A percentile compares a stretch with the other conserved stretches of the same genome.
Evolutionary conservation across 64 coral and sea anemone genomes (phyloP).

Genomic region (Stylophora pistillata): DNA sequence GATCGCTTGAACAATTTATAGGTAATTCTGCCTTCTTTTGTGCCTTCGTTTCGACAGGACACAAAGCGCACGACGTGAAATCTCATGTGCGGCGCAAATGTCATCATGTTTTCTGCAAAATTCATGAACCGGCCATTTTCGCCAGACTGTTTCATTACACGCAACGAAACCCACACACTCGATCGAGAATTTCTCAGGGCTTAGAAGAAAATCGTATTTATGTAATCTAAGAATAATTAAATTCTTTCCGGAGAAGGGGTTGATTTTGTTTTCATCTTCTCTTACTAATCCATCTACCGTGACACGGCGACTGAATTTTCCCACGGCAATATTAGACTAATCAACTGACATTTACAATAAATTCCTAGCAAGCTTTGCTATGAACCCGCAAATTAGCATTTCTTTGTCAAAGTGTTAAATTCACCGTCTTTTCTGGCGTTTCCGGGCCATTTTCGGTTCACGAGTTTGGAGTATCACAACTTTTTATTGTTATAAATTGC

Average conservation of each 20-base stretch:
- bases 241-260: not conserved
- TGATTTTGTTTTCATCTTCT: not conserved
- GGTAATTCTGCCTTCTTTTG: not conserved
- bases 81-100: not conserved
- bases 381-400: conserved; percentile 9
- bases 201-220: not conserved
- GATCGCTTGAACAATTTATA: not conserved
- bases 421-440: not conserved
- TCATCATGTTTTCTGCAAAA: not conserved
- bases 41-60: too few species aligned
- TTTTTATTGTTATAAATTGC: conserved; percentile 18
- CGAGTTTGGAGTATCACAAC: not conserved
- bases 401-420: not conserved
- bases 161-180: not conserved
- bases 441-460: conserved; percentile 15
- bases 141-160: not conserved
- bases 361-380: conserved; percentile 37
- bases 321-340: conserved; percentile 32
- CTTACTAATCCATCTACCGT: conserved; percentile 40
- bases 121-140: too few species aligned
- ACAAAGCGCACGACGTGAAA: not conserved
- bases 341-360: not conserved
- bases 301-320: conserved; percentile 29
- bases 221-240: not conserved
- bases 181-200: not conserved